Evolutionary conservation across 2,113 vertebrate genomes (phyloP), one percentile per base, ranked within the genome.

Genomic region (Amphiprion percula): DNA sequence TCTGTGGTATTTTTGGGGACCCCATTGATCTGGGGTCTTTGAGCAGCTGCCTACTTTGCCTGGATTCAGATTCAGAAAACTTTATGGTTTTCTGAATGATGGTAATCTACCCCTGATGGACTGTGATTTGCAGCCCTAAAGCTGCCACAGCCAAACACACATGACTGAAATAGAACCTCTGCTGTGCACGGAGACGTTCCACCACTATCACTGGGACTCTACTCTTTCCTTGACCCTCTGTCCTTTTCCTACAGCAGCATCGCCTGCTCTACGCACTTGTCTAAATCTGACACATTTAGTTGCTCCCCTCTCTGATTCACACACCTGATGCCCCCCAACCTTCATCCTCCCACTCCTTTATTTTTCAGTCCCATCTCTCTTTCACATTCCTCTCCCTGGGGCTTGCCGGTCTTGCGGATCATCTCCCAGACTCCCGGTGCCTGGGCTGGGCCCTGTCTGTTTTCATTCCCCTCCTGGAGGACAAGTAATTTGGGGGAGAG

Each of bases 401-500:
- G 67, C 21, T 70, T 24, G 41, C 65, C 69, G 76, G 37, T 63
- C 88, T 88, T 75, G 16, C 2, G 61, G 87, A 93, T 92, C 61
- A 87, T 86, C 87, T 77, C 82, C 52, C 90, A 88, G 90, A 91
- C 61, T 92, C 91, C 88, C 91, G 66, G 69, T 4, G 91, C 80
- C 90, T n/a, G 17, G 70, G 69, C 5, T 72, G 54, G 50, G 90
- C 77, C 94, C 93, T 95, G 94, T 95, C 95, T 91, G 46, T 75
- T 91, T 95, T 94, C 88, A 83, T 96, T 96, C 94, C 88, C 90
- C 90, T 94, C 94, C 72, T 2, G 71, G 66, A 90, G 80, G 87
- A 93, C 87, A 77, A 95, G 95, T 74, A 80, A 91, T 93, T 91
- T 92, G 88, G 91, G 88, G 77, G 85, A 70, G 78, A 87, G 93